Evolutionary conservation across 2,888 invertebrate species (phyloP).

Genomic region (Erynnis tages): DNA sequence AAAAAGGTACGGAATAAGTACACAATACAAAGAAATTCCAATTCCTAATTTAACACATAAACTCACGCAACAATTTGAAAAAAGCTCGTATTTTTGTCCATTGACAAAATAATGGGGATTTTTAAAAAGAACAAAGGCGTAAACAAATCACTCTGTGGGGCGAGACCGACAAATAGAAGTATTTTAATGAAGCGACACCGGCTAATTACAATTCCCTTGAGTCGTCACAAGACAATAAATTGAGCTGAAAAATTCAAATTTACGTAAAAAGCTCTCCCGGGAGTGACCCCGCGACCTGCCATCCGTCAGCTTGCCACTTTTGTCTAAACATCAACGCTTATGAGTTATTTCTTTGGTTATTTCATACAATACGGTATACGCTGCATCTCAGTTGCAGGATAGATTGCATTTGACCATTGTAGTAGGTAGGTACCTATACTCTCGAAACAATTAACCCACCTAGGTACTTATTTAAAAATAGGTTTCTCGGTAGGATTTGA

Average conservation of each 20-base stretch:
- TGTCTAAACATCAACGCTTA: conserved; percentile 10
- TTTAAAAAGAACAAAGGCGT: conserved; percentile 49
- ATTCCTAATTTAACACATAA: conserved; percentile 19
- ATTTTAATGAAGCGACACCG: conserved; percentile 72
- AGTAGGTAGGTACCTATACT: no score
- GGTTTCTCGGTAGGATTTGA: no score
- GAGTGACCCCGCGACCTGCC: conserved; percentile 48
- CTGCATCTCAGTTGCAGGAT: no score
- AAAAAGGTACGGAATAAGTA: no score
- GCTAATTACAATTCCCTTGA: conserved; percentile 63
- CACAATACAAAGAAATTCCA: background rate
- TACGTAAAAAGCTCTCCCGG: conserved; percentile 55
- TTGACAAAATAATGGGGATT: conserved; percentile 26
- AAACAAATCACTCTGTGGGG: conserved; percentile 66
- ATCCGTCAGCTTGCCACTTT: conserved; percentile 12
- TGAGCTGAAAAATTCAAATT: conserved; percentile 43
- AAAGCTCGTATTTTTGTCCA: conserved; percentile 10
- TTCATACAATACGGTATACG: background rate
- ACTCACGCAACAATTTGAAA: conserved; percentile 4
- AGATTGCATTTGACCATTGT: no score
- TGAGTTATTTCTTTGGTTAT: background rate
- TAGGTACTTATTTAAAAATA: no score
- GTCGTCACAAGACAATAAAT: conserved; percentile 56
- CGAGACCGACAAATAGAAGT: conserved; percentile 64
- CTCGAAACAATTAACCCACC: no score